Evolutionary conservation across 2,797 vertebrate genomes (phyloP).

Genomic region (Parauchenoglanis punctatus): DNA sequence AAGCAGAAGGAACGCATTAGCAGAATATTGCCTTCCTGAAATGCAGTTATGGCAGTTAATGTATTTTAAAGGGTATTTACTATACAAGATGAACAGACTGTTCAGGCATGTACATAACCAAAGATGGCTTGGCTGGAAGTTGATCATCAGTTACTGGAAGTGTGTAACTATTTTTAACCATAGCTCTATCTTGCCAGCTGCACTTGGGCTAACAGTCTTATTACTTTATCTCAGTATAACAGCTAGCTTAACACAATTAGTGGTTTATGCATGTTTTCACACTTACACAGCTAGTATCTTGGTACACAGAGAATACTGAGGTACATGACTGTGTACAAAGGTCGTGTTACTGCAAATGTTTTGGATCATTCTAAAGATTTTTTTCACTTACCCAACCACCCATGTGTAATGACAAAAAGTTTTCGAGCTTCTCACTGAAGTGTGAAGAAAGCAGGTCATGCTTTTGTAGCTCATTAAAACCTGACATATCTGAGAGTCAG

Average conservation of each 20-base stretch:
- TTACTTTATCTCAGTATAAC: neutral
- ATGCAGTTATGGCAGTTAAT: neutral
- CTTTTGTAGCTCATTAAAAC: constrained; percentile 35
- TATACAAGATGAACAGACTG: neutral
- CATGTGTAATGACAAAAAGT: constrained; percentile 1
- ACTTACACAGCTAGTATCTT: neutral
- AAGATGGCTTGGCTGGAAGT: neutral
- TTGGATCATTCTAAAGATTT: neutral
- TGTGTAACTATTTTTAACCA: neutral
- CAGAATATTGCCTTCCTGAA: neutral
- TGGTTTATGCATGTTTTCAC: neutral
- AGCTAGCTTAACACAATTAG: neutral
- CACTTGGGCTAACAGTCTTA: neutral
- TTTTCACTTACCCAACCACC: neutral
- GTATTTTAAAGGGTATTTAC: neutral
- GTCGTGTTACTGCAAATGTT: neutral
- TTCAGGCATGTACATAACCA: neutral
- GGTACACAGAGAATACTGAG: neutral
- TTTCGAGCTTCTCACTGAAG: constrained; percentile 24
- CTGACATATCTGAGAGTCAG: constrained; percentile 13
- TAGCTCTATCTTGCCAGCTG: neutral
- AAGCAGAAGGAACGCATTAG: neutral
- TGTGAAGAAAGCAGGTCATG: constrained; percentile 25
- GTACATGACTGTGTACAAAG: neutral
- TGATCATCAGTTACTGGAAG: constrained; percentile 3